These are phyloP conservation scores for Poeciliopsis turrubarensis DNA, from an alignment of 2,113 vertebrate genomes.

Conservation along the genomic window DNA sequence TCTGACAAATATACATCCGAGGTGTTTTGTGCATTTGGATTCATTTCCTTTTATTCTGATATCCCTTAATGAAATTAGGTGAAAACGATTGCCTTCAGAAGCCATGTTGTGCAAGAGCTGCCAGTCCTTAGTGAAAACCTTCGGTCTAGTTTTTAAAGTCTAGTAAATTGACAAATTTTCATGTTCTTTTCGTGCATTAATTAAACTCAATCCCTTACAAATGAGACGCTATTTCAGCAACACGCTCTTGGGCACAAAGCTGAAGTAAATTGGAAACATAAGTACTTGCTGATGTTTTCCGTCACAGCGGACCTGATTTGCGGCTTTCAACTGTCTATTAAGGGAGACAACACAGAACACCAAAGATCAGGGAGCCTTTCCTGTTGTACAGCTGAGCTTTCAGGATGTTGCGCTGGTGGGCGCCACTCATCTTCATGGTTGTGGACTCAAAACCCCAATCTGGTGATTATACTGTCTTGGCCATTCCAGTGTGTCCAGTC, in stretches of 20 bases:
- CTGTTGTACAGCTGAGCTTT: conserved; percentile 58
- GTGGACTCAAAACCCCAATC: conserved; percentile 62
- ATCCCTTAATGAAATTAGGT: too few relatives aligned
- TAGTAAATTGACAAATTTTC: conserved; percentile 38
- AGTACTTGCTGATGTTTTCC: conserved; percentile 57
- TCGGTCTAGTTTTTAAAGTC: too few relatives aligned
- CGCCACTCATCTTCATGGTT: conserved; percentile 70
- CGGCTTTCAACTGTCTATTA: conserved; percentile 38
- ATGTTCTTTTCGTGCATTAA: conserved; percentile 46
- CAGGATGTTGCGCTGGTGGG: conserved; percentile 61
- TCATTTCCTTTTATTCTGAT: too few relatives aligned
- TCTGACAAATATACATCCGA: too few relatives aligned
- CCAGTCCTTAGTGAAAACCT: too few relatives aligned
- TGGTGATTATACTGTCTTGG: conserved; percentile 71
- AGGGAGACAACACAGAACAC: conserved; percentile 42
- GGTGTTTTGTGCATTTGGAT: too few relatives aligned
- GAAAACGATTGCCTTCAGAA: too few relatives aligned
- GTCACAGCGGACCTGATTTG: conserved; percentile 33
- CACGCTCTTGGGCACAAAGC: conserved; percentile 58
- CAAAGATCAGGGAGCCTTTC: conserved; percentile 34
- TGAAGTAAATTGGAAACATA: conserved; percentile 42
- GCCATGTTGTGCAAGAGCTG: too few relatives aligned
- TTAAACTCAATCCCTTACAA: conserved; percentile 41
- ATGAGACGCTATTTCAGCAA: conserved; percentile 52
- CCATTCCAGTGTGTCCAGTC: conserved; percentile 52